Evolutionary conservation across 2,113 vertebrate genomes (phyloP).

Genomic region (Capreolus pygargus): DNA sequence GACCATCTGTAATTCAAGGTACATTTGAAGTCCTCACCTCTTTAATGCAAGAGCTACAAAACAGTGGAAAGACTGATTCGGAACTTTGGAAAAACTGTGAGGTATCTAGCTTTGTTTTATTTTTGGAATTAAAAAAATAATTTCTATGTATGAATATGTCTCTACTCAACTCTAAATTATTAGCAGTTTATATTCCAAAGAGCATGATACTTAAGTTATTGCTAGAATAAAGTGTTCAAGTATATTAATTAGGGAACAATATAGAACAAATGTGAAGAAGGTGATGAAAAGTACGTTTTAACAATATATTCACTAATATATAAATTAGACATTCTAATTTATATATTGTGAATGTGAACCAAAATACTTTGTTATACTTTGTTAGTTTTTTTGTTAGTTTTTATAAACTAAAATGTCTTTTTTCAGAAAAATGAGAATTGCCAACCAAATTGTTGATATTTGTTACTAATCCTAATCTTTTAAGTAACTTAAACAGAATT

Average conservation of each 20-base stretch:
- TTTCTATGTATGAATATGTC: neutral
- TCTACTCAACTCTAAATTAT: neutral
- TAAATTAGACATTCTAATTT: neutral
- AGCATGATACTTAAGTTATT: neutral
- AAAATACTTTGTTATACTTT: neutral
- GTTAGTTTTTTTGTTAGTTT: neutral
- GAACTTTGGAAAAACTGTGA: slow-evolving; percentile 92
- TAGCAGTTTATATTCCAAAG: slow-evolving; percentile 3
- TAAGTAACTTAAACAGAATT: neutral
- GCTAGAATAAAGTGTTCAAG: neutral
- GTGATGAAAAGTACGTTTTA: neutral
- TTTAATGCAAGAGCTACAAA: slow-evolving; percentile 90
- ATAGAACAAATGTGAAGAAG: neutral
- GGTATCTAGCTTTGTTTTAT: slow-evolving; percentile 80
- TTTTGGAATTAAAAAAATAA: neutral
- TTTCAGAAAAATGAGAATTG: neutral
- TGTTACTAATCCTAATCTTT: neutral
- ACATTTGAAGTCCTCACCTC: slow-evolving; percentile 86
- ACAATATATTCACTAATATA: neutral
- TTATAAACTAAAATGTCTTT: neutral
- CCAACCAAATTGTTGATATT: neutral
- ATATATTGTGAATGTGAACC: neutral
- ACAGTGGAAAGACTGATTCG: slow-evolving; percentile 82
- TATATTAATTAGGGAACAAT: neutral
- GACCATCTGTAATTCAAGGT: slow-evolving; percentile 85